A percentile compares a stretch with the other conserved stretches of the same genome.
These are phyloP conservation scores for Loris lydekkerianus DNA, from an alignment of 2,797 vertebrate genomes.

Conservation along the genomic window DNA sequence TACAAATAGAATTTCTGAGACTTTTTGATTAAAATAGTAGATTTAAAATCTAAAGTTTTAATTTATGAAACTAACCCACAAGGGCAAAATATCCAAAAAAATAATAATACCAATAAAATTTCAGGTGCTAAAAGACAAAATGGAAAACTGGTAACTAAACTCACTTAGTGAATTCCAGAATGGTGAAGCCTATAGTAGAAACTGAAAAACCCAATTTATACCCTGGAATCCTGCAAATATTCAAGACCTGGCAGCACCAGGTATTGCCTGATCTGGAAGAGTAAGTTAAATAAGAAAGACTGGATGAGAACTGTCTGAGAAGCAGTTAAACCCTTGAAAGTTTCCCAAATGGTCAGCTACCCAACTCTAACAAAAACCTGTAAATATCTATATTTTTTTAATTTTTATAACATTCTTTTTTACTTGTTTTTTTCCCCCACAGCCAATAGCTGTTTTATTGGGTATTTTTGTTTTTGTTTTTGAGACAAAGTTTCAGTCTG, in stretches of 20 bases:
- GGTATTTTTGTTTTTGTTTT: not conserved
- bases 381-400: not conserved
- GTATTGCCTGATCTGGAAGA: not conserved
- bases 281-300: not conserved
- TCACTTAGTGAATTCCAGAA: not conserved
- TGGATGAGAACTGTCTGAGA: not conserved
- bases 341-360: not conserved
- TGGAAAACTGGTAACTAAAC: not conserved
- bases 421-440: not conserved
- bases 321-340: not conserved
- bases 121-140: not conserved
- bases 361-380: not conserved
- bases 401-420: not conserved
- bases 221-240: not conserved
- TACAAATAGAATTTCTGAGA: not conserved
- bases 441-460: not conserved
- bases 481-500: not conserved
- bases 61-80: not conserved
- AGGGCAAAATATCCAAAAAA: slow-evolving; percentile 5
- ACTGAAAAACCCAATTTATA: not conserved
- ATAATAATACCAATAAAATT: slow-evolving; percentile 6
- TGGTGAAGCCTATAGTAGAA: not conserved
- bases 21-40: not conserved
- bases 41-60: not conserved
- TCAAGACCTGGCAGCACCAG: not conserved